phyloP scores from a whole-genome alignment of 2,888 invertebrate genomes.

The Erebia palarica region DNA sequence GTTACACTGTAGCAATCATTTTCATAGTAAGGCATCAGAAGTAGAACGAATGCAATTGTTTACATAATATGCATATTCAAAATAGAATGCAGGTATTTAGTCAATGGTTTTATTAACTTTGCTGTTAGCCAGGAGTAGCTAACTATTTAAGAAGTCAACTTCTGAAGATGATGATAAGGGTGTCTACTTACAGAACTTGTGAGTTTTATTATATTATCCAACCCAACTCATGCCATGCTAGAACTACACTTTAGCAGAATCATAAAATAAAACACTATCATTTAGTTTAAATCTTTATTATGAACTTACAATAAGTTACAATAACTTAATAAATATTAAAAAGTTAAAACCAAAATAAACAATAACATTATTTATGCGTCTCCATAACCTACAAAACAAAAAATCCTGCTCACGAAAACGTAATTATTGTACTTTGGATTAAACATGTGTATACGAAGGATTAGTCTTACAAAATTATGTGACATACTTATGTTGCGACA shows the following conservation, averaged over 20 bases:
- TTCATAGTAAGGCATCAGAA: too few relatives aligned
- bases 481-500: too few relatives aligned
- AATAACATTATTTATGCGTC: neutral
- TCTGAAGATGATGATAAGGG: too few relatives aligned
- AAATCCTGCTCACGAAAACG: neutral
- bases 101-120: too few relatives aligned
- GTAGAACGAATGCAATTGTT: too few relatives aligned
- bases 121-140: too few relatives aligned
- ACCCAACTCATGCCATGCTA: neutral
- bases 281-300: neutral
- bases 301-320: neutral
- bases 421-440: neutral
- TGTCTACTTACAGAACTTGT: too few relatives aligned
- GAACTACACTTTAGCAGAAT: neutral
- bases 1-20: too few relatives aligned
- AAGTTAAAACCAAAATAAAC: neutral
- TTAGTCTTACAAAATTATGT: too few relatives aligned
- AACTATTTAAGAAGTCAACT: too few relatives aligned
- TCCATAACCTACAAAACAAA: slow-evolving; percentile 6
- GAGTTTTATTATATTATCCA: neutral
- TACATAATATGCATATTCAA: too few relatives aligned
- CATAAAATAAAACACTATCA: neutral
- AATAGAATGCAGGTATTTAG: too few relatives aligned
- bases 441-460: neutral
- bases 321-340: neutral